These are phyloP conservation scores for Oligia latruncula DNA, from an alignment of 2,888 invertebrate species.

Conservation along the genomic window DNA sequence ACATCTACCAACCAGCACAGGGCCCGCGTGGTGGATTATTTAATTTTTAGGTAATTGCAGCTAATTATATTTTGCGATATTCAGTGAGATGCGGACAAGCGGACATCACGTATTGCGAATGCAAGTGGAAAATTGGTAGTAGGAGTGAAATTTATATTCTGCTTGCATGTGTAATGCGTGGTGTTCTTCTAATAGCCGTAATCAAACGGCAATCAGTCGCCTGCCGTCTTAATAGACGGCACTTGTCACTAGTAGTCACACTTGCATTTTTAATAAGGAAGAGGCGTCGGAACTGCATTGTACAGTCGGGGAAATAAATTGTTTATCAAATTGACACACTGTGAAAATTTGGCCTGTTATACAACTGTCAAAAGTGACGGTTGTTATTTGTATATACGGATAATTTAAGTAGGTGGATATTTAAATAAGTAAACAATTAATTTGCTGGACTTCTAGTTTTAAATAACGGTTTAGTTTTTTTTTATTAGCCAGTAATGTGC, in stretches of 20 bases:
- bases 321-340: not conserved
- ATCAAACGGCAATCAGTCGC: not conserved
- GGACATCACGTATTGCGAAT: not conserved
- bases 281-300: too few relatives aligned
- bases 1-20: too few relatives aligned
- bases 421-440: not conserved
- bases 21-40: too few relatives aligned
- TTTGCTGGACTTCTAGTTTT: not conserved
- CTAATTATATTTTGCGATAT: not conserved
- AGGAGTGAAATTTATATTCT: not conserved
- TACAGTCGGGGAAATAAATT: not conserved
- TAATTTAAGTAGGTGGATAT: not conserved
- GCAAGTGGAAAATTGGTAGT: not conserved
- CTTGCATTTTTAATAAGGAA: not conserved
- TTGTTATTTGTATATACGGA: not conserved
- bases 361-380: too few relatives aligned
- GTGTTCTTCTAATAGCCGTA: not conserved
- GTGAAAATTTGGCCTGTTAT: not conserved
- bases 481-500: too few relatives aligned
- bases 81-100: too few relatives aligned
- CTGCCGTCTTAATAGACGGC: not conserved
- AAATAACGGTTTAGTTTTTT: not conserved
- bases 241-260: too few relatives aligned
- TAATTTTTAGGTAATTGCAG: not conserved
- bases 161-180: slow-evolving; percentile 1